Evolutionary conservation across 2,113 vertebrate species (phyloP).

Genomic region (Monopterus albus): DNA sequence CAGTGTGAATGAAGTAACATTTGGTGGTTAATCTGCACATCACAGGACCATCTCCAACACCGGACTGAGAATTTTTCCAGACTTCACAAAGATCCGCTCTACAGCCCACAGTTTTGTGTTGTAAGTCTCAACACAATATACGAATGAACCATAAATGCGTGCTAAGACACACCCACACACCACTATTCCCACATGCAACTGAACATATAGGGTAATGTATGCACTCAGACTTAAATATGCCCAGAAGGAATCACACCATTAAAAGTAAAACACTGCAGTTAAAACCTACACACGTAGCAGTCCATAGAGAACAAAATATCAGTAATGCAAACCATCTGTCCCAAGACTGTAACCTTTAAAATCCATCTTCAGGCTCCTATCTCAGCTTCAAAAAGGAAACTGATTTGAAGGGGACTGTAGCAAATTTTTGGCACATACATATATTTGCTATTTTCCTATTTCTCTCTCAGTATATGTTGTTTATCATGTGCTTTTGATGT

Average conservation of each 20-base stretch:
- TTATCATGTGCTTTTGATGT: slow-evolving; percentile 11
- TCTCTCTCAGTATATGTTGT: neutral
- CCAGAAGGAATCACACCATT: slow-evolving; percentile 21
- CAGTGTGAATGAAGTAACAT: slow-evolving; percentile 31
- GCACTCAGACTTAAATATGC: slow-evolving; percentile 22
- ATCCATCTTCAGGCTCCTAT: slow-evolving; percentile 12
- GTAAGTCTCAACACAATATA: slow-evolving; percentile 61
- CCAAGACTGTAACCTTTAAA: slow-evolving; percentile 2
- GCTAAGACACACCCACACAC: slow-evolving; percentile 13
- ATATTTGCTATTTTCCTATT: neutral
- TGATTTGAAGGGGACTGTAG: neutral
- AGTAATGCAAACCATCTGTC: slow-evolving; percentile 24
- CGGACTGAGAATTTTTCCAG: slow-evolving; percentile 72
- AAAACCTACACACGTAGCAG: slow-evolving; percentile 1
- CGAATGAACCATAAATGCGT: neutral
- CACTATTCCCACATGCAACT: slow-evolving; percentile 20
- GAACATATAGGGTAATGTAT: slow-evolving; percentile 8
- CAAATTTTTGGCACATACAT: too few relatives aligned
- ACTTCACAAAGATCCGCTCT: slow-evolving; percentile 76
- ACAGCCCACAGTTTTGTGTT: slow-evolving; percentile 53
- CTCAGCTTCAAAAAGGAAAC: slow-evolving; percentile 17
- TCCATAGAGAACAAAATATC: slow-evolving; percentile 2
- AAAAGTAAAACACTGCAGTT: slow-evolving; percentile 18
- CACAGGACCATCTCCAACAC: slow-evolving; percentile 79
- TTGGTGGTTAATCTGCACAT: slow-evolving; percentile 32